Evolutionary conservation across 2,797 vertebrate genomes (phyloP).

Genomic region (Nyctibius grandis): DNA sequence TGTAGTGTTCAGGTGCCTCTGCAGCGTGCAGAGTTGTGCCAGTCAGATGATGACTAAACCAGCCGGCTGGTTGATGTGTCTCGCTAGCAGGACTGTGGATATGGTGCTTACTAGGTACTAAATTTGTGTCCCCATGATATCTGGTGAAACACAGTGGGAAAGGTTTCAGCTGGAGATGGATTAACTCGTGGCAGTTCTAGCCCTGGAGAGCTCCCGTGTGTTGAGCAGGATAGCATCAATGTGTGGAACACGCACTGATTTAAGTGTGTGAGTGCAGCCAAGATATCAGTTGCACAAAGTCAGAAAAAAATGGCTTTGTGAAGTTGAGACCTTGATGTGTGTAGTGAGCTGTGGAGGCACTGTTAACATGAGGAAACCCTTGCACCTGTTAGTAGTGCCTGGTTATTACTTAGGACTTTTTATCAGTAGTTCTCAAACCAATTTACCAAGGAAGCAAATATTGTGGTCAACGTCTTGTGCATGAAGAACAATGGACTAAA

Average conservation of each 20-base stretch:
- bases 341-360: neutral
- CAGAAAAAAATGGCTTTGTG: neutral
- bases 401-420: neutral
- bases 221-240: neutral
- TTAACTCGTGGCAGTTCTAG: neutral
- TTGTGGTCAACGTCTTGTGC: neutral
- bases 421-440: neutral
- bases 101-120: neutral
- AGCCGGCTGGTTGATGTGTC: neutral
- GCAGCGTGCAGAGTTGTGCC: neutral
- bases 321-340: neutral
- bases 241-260: neutral
- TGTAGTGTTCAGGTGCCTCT: neutral
- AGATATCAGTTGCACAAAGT: neutral
- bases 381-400: neutral
- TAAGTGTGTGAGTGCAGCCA: rapidly evolving
- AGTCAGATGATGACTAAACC: neutral
- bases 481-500: neutral
- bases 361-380: neutral
- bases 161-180: no score
- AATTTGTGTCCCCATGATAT: neutral
- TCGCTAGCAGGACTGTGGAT: neutral
- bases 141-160: neutral
- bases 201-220: neutral
- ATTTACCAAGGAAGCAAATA: neutral